Evolutionary conservation across 2,113 vertebrate genomes (phyloP).

Genomic region (Laterallus jamaicensis): DNA sequence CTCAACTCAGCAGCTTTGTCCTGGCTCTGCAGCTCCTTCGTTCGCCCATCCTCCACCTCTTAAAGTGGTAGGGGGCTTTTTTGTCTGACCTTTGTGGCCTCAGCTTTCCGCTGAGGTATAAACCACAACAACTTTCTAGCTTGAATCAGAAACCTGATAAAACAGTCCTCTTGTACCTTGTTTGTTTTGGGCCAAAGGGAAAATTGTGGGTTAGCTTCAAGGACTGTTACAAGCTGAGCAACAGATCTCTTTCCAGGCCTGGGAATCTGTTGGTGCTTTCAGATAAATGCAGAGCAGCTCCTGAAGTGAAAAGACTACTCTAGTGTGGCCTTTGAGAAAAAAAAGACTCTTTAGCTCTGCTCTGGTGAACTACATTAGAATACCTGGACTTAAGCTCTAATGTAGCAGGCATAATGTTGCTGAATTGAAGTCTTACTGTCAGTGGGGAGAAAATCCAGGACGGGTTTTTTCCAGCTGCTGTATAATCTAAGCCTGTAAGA

Average conservation of each 20-base stretch:
- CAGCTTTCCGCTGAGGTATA: no score
- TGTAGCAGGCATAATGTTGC: accelerated
- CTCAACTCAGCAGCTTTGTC: background rate
- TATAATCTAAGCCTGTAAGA: background rate
- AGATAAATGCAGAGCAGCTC: background rate
- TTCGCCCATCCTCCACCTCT: no score
- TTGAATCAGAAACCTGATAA: background rate
- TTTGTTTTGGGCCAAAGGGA: background rate
- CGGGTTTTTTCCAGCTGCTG: background rate
- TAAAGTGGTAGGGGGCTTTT: no score
- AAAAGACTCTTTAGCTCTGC: background rate
- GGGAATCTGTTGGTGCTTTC: background rate
- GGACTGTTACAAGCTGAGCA: background rate
- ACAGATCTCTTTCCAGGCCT: background rate
- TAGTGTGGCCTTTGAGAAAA: background rate
- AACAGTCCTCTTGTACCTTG: background rate
- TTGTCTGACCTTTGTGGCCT: no score
- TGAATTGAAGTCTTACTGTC: background rate
- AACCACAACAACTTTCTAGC: no score
- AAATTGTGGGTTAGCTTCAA: background rate
- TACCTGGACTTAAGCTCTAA: background rate
- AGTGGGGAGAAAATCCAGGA: background rate
- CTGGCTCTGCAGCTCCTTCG: no score
- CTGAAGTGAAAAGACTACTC: background rate
- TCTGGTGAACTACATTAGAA: background rate